Evolutionary conservation across 2,113 vertebrate species (phyloP), one percentile per base, ranked within the genome.

Genomic region (Leucosticte australis): DNA sequence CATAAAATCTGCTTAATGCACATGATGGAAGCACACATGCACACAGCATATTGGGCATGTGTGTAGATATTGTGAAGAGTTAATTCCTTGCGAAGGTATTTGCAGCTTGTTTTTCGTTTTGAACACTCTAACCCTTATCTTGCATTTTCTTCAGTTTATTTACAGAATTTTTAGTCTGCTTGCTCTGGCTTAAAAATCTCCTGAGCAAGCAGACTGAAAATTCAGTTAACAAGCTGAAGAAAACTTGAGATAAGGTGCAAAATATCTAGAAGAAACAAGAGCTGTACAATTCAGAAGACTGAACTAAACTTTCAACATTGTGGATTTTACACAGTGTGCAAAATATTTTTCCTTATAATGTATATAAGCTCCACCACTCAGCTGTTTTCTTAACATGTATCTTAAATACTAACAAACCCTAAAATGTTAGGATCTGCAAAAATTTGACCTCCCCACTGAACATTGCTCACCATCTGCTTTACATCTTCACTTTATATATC

Each of bases 151-250:
- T 89, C 84, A 26, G 39, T 83, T 83, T 95, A 83, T 96, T 96
- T 95, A 78, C 83, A 62, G 94, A 94, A 67, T 63, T 95, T 96
- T 94, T 70, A 80, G 80, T 53, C 80, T 90, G 83, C 88, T 89
- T 95, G 46, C 83, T 84, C 80, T 87, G 86, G 78, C 86, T 96
- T 93, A 94, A 96, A 67, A 95, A 95, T 95, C 83, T 96, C 93
- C 93, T 96, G 94, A 96, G 93, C 77, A 96, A 97, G 96, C 96
- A 95, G 67, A 73, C 83, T 93, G 74, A 91, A 93, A 96, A 94
- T 93, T 80, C 90, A 81, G 88, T 96, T 97, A 96, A 95, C 92
- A 95, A 95, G 62, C 53, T 78, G 74, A 92, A 94, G 81, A 95
- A 95, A 95, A 87, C 57, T 87, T 68, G 77, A 90, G 87, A 94